phyloP scores from a whole-genome alignment of 2,797 vertebrate species.

The Darevskia mixta region DNA sequence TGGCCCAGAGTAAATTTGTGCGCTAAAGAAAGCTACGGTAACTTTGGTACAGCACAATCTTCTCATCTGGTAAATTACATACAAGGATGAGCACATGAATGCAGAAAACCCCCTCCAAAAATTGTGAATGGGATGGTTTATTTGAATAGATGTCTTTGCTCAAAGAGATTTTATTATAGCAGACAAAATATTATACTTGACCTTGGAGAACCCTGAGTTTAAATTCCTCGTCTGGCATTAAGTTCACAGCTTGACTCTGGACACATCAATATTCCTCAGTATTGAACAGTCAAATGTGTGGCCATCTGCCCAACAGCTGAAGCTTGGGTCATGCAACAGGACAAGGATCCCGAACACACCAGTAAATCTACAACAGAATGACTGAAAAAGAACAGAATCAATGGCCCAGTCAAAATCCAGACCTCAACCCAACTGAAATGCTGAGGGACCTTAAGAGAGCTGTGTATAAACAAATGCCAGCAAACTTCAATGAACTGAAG shows the following conservation, averaged over 20 bases:
- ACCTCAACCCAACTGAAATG: too few species aligned
- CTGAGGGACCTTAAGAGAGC: too few species aligned
- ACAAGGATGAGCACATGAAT: background rate
- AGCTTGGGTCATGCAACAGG: too few species aligned
- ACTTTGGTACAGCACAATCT: background rate
- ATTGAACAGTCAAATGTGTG: background rate
- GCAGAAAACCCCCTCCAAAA: background rate
- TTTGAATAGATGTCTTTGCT: background rate
- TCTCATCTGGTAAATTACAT: background rate
- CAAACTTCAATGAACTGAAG: too few species aligned
- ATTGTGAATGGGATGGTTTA: background rate
- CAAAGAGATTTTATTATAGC: background rate
- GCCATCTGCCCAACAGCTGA: too few species aligned
- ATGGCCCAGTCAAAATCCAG: too few species aligned
- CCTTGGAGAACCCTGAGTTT: background rate
- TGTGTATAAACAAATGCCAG: too few species aligned
- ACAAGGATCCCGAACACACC: too few species aligned
- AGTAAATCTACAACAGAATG: too few species aligned
- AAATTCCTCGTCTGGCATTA: background rate
- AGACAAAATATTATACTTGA: background rate
- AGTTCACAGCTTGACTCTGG: background rate
- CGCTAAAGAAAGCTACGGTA: background rate
- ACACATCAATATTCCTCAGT: background rate
- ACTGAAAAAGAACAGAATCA: too few species aligned
- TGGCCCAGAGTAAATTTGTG: conserved; percentile 1